Conservation (phyloP, 2,888 invertebrate genomes). For the Drosophila siamana region DNA sequence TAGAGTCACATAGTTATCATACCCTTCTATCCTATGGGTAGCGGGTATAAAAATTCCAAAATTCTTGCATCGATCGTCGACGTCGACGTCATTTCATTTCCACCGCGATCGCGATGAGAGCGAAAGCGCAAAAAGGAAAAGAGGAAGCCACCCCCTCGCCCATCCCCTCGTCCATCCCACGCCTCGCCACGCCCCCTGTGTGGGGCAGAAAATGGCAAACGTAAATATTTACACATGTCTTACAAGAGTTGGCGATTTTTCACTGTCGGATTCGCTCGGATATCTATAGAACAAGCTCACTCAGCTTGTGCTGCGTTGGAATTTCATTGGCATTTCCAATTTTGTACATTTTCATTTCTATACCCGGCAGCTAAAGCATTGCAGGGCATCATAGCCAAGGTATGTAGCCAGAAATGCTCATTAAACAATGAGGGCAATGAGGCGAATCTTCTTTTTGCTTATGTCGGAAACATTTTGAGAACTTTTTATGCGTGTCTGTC, state of each 20-base stretch:
- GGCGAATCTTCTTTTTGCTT: no score
- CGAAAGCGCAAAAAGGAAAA: background rate
- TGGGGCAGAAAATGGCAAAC: conserved; percentile 45
- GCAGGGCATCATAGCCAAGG: no score
- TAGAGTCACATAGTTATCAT: no score
- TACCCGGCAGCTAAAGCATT: background rate
- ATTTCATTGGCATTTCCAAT: conserved; percentile 78
- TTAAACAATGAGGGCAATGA: no score
- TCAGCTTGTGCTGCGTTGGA: conserved; percentile 47
- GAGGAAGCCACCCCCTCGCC: background rate
- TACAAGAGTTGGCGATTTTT: conserved; percentile 73
- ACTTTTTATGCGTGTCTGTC: no score
- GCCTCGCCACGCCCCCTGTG: background rate
- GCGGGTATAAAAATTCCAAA: conserved; percentile 79
- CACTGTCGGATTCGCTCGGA: conserved; percentile 56
- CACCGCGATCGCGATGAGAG: conserved; percentile 1
- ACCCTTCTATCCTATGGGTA: no score
- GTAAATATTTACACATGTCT: conserved; percentile 79
- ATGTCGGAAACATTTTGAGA: no score
- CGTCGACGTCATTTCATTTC: conserved; percentile 68
- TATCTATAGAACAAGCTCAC: conserved; percentile 27
- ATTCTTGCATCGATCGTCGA: conserved; percentile 75
- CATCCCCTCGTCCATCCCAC: conserved; percentile 2
- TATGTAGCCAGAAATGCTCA: no score
- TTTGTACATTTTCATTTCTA: conserved; percentile 57